These are phyloP conservation scores for Scaptomyza montana DNA, from an alignment of 1,140 invertebrate genomes.

Conservation along the genomic window DNA sequence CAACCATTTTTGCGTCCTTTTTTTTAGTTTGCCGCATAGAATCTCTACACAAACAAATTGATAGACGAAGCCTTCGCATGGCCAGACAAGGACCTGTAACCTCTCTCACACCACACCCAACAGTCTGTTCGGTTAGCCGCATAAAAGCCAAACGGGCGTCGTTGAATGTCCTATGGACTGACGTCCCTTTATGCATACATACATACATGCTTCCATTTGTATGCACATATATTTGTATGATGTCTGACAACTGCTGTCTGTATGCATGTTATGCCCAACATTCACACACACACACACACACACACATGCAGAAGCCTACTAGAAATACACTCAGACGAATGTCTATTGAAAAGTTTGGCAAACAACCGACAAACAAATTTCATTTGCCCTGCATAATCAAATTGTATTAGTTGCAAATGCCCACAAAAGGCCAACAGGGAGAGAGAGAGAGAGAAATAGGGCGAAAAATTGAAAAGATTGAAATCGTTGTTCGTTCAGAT, in stretches of 20 bases:
- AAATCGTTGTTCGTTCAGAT: constrained; percentile 55
- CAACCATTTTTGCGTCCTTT: constrained; percentile 25
- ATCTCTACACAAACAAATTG: constrained; percentile 45
- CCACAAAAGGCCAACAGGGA: constrained; percentile 30
- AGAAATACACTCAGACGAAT: constrained; percentile 18
- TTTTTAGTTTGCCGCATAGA: constrained; percentile 21
- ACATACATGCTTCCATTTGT: constrained; percentile 13
- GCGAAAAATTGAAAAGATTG: constrained; percentile 66
- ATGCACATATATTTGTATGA: constrained; percentile 28
- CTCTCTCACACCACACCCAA: background rate
- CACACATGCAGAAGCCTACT: background rate
- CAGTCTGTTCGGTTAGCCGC: constrained; percentile 17
- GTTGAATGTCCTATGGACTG: constrained; percentile 17
- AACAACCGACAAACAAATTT: constrained; percentile 75
- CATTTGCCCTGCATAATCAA: constrained; percentile 70
- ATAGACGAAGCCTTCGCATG: constrained; percentile 23
- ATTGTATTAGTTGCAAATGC: constrained; percentile 73
- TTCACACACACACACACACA: constrained; percentile 10
- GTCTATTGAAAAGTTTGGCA: constrained; percentile 68
- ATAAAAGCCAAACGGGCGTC: constrained; percentile 34
- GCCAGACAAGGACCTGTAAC: constrained; percentile 21
- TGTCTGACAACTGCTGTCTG: constrained; percentile 55
- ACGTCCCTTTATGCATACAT: constrained; percentile 20
- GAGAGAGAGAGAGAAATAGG: constrained; percentile 15
- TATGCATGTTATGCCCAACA: constrained; percentile 31